Conservation (phyloP, 2,888 invertebrate genomes). For the Arrhopalites spinosus region DNA sequence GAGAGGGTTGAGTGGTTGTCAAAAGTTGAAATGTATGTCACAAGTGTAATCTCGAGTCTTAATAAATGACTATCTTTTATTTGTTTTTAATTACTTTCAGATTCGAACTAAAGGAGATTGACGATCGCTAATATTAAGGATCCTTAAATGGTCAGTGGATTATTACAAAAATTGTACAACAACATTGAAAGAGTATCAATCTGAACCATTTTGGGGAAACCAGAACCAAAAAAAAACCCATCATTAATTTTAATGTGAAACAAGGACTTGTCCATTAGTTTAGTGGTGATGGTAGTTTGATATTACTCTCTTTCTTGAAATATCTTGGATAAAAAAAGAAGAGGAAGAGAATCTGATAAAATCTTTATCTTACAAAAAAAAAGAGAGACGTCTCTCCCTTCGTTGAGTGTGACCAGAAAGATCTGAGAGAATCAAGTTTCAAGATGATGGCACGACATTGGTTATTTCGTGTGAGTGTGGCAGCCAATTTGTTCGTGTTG, state of each 20-base stretch:
- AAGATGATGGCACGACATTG: slow-evolving; percentile 51
- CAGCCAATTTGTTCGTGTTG: slow-evolving; percentile 51
- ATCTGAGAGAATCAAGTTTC: neutral
- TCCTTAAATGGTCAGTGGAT: neutral
- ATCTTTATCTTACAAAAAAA: too few relatives aligned
- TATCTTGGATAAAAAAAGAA: neutral
- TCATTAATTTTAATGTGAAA: too few relatives aligned
- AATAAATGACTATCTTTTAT: too few relatives aligned
- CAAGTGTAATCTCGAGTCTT: too few relatives aligned
- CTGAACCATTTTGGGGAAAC: neutral
- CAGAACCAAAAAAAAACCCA: neutral
- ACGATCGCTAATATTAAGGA: neutral
- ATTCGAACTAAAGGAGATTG: slow-evolving; percentile 26
- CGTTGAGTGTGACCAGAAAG: neutral
- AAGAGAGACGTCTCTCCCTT: neutral
- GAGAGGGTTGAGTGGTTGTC: too few relatives aligned
- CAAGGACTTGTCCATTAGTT: too few relatives aligned
- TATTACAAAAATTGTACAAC: too few relatives aligned
- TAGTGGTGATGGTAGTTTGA: too few relatives aligned
- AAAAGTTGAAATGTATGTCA: too few relatives aligned
- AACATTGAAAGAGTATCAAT: neutral
- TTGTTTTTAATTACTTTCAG: slow-evolving; percentile 11
- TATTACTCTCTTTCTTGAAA: neutral
- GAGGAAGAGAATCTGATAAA: too few relatives aligned
- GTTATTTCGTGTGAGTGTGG: slow-evolving; percentile 54